A percentile compares a stretch with the other conserved stretches of the same genome.
phyloP scores from a whole-genome alignment of 2,888 invertebrate species.

The Latrodectus hesperus region DNA sequence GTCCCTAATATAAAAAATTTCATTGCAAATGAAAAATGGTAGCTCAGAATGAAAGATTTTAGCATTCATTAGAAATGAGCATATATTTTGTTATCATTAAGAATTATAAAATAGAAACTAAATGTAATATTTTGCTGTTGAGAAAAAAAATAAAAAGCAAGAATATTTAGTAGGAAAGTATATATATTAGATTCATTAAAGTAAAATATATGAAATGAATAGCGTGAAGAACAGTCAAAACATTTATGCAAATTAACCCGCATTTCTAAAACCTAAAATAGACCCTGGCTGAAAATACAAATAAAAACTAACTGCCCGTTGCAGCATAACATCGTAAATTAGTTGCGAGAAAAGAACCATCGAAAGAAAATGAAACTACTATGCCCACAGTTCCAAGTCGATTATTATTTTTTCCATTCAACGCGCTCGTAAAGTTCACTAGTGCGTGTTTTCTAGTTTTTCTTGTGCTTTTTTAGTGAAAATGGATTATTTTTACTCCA shows the following conservation, averaged over 20 bases:
- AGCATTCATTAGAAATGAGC: too few relatives aligned
- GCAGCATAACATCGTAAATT: conserved; percentile 28
- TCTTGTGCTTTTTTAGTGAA: conserved; percentile 22
- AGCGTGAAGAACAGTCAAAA: background rate
- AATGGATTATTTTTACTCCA: conserved; percentile 38
- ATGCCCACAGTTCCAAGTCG: conserved; percentile 1
- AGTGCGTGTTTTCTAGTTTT: conserved; percentile 30
- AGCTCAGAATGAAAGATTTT: too few relatives aligned
- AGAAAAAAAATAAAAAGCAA: too few relatives aligned
- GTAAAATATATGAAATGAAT: too few relatives aligned
- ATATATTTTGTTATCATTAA: too few relatives aligned
- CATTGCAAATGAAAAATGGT: too few relatives aligned
- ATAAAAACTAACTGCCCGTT: conserved; percentile 41
- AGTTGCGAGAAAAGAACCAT: conserved; percentile 2
- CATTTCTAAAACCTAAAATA: conserved; percentile 32
- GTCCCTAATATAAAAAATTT: too few relatives aligned
- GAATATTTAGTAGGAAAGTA: too few relatives aligned
- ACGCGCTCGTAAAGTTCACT: conserved; percentile 40
- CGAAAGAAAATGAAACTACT: conserved; percentile 46
- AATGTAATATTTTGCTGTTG: too few relatives aligned
- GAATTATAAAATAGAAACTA: too few relatives aligned
- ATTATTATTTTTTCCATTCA: conserved; percentile 31
- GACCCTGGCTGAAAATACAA: conserved; percentile 29
- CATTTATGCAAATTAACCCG: conserved; percentile 33
- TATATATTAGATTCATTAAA: too few relatives aligned